These are phyloP conservation scores for Tipula unca DNA, from an alignment of 2,888 invertebrate species.

Conservation along the genomic window DNA sequence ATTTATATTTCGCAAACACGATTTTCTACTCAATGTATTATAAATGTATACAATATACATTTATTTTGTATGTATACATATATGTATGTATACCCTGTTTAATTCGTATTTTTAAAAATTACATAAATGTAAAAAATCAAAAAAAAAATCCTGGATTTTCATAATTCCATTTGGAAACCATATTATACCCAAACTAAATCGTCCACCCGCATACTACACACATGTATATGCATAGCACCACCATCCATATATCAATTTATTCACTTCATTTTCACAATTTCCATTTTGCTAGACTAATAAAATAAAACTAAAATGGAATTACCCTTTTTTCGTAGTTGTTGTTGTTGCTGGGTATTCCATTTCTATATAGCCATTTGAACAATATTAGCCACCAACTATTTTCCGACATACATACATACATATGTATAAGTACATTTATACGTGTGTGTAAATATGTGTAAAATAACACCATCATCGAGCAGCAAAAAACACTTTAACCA, in stretches of 20 bases:
- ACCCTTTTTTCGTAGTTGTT: background rate
- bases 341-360: no score
- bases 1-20: background rate
- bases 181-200: background rate
- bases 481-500: background rate
- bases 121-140: background rate
- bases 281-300: background rate
- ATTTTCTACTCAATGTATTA: constrained; percentile 8
- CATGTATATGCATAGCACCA: background rate
- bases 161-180: background rate
- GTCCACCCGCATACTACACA: background rate
- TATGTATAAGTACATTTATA: background rate
- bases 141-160: background rate
- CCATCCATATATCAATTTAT: background rate
- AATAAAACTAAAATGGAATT: background rate
- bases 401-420: background rate
- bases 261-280: background rate
- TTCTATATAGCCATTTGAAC: background rate
- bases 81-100: background rate
- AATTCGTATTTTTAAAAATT: background rate
- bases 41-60: background rate
- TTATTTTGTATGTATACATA: background rate
- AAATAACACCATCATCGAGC: background rate
- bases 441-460: background rate
- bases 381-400: background rate